These are phyloP conservation scores for Lucilia sericata DNA, from an alignment of 1,140 invertebrate species.

Conservation along the genomic window DNA sequence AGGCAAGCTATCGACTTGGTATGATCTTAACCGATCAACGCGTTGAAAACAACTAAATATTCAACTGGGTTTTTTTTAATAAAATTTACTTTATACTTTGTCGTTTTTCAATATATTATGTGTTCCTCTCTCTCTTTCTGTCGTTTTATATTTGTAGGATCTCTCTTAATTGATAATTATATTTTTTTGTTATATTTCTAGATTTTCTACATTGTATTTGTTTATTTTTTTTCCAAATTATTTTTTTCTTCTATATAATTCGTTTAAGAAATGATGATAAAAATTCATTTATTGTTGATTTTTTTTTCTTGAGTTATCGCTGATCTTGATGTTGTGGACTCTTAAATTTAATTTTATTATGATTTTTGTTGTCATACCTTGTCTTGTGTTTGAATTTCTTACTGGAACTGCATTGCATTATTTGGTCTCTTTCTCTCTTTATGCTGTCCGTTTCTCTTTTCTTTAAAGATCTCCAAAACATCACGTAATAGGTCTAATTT, in stretches of 20 bases:
- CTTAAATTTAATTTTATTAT: neutral
- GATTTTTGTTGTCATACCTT: neutral
- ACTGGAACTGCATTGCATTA: neutral
- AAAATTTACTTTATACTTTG: neutral
- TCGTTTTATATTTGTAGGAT: neutral
- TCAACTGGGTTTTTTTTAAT: neutral
- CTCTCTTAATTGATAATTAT: neutral
- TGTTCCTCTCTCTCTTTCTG: neutral
- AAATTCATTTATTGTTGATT: neutral
- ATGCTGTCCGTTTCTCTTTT: too few relatives aligned
- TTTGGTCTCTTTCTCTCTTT: too few relatives aligned
- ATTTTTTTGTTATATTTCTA: too few relatives aligned
- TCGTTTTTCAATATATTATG: neutral
- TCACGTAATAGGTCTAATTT: too few relatives aligned
- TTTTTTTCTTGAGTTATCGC: neutral
- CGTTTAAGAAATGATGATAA: constrained; percentile 5
- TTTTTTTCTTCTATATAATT: too few relatives aligned
- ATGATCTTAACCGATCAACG: constrained; percentile 39
- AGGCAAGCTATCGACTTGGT: neutral
- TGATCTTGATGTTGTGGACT: neutral
- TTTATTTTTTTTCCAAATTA: neutral
- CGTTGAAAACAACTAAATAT: constrained; percentile 39
- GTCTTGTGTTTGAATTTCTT: neutral
- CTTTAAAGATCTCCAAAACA: too few relatives aligned
- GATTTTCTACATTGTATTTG: neutral